Evolutionary conservation across 2,113 vertebrate species (phyloP).

Genomic region (Butastur rufipennis): DNA sequence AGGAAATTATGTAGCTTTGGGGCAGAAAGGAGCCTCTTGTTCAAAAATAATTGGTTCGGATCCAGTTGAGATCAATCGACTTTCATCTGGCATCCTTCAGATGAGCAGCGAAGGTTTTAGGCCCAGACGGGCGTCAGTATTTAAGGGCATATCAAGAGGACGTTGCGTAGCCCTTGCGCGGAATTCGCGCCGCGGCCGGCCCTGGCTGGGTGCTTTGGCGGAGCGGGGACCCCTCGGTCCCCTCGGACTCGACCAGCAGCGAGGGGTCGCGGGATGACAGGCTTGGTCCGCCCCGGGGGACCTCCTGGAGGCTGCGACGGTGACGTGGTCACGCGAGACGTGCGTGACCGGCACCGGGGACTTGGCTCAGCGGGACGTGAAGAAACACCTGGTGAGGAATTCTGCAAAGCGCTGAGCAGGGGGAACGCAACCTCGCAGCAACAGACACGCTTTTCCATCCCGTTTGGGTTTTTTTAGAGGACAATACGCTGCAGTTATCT

Average conservation of each 20-base stretch:
- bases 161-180: not conserved
- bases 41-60: not conserved
- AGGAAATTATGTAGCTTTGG: not conserved
- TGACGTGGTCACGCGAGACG: rapidly evolving
- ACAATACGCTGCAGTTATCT: not conserved
- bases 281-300: not conserved
- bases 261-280: rapidly evolving
- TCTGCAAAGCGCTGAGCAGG: not conserved
- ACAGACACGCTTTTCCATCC: not conserved
- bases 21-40: not conserved
- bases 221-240: not conserved
- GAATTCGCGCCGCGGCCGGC: rapidly evolving
- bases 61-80: not conserved
- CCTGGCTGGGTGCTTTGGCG: not conserved
- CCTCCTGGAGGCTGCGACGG: not conserved
- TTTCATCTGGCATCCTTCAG: not conserved
- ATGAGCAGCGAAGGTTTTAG: not conserved
- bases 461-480: not conserved
- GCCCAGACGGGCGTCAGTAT: rapidly evolving
- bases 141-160: not conserved
- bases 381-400: not conserved
- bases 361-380: rapidly evolving
- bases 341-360: not conserved
- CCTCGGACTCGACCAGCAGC: rapidly evolving
- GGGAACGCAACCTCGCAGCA: rapidly evolving